Evolutionary conservation across 2,113 vertebrate genomes (phyloP).

Genomic region (Hippocampus comes): DNA sequence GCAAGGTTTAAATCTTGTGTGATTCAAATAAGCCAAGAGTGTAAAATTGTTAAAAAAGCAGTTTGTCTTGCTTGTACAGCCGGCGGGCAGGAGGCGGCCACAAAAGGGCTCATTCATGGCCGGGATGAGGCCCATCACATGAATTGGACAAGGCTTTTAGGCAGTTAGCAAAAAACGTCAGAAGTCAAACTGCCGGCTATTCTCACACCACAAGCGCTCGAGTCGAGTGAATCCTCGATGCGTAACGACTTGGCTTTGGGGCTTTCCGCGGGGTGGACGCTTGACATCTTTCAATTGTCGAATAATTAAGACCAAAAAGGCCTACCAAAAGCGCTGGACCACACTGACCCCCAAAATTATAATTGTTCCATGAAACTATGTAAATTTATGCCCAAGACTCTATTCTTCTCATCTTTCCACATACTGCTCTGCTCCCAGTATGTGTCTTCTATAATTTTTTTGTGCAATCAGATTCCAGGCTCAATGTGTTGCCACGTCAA

Average conservation of each 20-base stretch:
- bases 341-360: too few species aligned
- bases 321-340: too few species aligned
- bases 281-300: neutral
- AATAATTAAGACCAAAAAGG: too few species aligned
- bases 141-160: conserved; percentile 38
- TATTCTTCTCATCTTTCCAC: too few species aligned
- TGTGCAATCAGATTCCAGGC: too few species aligned
- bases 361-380: too few species aligned
- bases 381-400: too few species aligned
- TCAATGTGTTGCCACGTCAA: too few species aligned
- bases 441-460: too few species aligned
- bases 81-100: conserved; percentile 14
- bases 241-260: neutral
- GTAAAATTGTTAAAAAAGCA: conserved; percentile 28
- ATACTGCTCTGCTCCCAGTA: too few species aligned
- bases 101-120: conserved; percentile 27
- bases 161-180: neutral
- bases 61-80: conserved; percentile 34
- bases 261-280: neutral
- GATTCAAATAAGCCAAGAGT: neutral
- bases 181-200: neutral
- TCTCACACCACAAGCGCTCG: neutral
- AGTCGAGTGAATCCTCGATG: neutral
- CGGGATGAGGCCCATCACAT: conserved; percentile 24
- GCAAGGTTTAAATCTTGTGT: neutral